phyloP scores from a whole-genome alignment of 2,888 invertebrate species.

The Drepana falcataria region DNA sequence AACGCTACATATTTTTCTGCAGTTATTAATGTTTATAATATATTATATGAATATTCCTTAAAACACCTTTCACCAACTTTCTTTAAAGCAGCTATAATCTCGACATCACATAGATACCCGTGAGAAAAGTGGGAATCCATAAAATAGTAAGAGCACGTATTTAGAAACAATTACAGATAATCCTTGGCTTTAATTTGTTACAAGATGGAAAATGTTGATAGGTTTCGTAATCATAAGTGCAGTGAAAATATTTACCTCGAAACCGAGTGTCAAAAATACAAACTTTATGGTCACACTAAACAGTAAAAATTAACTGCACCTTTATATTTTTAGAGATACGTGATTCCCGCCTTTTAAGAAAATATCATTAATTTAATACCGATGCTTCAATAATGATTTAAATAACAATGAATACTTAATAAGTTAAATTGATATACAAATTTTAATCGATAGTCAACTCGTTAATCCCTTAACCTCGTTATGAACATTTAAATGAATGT shows the following conservation, averaged over 20 bases:
- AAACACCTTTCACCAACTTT: too few species aligned
- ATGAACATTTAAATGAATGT: slow-evolving; percentile 41
- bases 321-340: slow-evolving; percentile 17
- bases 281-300: slow-evolving; percentile 4
- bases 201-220: background rate
- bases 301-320: slow-evolving; percentile 21
- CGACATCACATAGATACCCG: too few species aligned
- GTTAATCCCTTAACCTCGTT: slow-evolving; percentile 43
- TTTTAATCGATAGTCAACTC: slow-evolving; percentile 34
- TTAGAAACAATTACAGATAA: too few species aligned
- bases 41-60: too few species aligned
- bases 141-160: too few species aligned
- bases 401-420: slow-evolving; percentile 61
- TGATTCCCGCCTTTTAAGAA: slow-evolving; percentile 28
- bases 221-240: background rate
- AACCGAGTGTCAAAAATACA: slow-evolving; percentile 4
- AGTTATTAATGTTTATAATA: background rate
- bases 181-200: too few species aligned
- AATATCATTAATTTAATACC: slow-evolving; percentile 53
- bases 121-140: too few species aligned
- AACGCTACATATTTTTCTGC: background rate
- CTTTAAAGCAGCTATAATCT: too few species aligned
- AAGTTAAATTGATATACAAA: slow-evolving; percentile 31
- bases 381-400: slow-evolving; percentile 34
- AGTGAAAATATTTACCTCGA: slow-evolving; percentile 3